A percentile compares a stretch with the other conserved stretches of the same genome.
phyloP scores from a whole-genome alignment of 2,113 vertebrate genomes.

The Forbesichthys agassizii region DNA sequence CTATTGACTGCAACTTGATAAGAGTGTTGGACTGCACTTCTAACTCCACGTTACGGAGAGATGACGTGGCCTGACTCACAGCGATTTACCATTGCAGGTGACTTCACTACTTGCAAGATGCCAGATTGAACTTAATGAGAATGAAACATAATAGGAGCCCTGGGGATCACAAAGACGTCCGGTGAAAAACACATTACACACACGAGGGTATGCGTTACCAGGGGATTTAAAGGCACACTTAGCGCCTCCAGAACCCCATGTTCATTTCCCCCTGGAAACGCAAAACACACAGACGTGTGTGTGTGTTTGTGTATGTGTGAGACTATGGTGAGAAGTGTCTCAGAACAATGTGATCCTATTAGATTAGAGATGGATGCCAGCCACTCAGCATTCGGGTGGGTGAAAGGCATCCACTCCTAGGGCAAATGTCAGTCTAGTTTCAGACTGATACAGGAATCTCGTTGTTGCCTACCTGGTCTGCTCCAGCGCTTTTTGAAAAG shows the following conservation, averaged over 20 bases:
- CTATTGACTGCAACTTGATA: slow-evolving; percentile 38
- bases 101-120: slow-evolving; percentile 41
- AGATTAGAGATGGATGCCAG: too few species aligned
- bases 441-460: too few species aligned
- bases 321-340: too few species aligned
- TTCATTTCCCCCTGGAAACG: too few species aligned
- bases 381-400: too few species aligned
- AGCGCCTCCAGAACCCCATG: too few species aligned
- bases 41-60: background rate
- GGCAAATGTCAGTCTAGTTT: too few species aligned
- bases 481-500: too few species aligned
- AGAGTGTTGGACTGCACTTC: slow-evolving; percentile 21
- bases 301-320: too few species aligned
- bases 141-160: slow-evolving; percentile 16
- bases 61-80: slow-evolving; percentile 22
- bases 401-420: too few species aligned
- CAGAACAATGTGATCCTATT: too few species aligned
- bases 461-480: too few species aligned
- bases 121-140: slow-evolving; percentile 19
- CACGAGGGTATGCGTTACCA: background rate
- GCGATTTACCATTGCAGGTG: slow-evolving; percentile 43
- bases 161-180: slow-evolving; percentile 23
- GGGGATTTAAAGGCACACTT: background rate
- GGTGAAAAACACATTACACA: slow-evolving; percentile 5
- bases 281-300: background rate